A percentile compares a stretch with the other conserved stretches of the same genome.
Evolutionary conservation across 1,140 invertebrate genomes (phyloP).

Genomic region (Archegozetes longisetosus): DNA sequence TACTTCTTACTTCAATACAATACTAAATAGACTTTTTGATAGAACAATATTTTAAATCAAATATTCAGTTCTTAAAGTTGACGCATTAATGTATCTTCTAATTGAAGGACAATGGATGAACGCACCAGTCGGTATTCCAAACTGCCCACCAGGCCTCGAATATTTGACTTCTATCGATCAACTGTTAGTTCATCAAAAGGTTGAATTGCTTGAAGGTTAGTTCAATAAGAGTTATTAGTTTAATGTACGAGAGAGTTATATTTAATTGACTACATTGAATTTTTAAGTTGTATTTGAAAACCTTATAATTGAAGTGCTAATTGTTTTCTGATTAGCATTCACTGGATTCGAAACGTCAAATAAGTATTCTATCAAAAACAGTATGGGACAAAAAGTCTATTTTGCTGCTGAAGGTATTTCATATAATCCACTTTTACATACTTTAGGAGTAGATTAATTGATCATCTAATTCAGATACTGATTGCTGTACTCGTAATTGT

Average conservation of each 20-base stretch:
- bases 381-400: conserved; percentile 56
- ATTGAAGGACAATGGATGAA: background rate
- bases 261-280: too few relatives aligned
- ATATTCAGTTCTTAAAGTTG: too few relatives aligned
- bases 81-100: background rate
- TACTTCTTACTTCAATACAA: too few relatives aligned
- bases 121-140: conserved; percentile 30
- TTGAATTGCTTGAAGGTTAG: conserved; percentile 54
- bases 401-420: conserved; percentile 49
- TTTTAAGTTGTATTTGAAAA: too few relatives aligned
- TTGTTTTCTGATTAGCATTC: too few relatives aligned
- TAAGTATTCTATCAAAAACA: conserved; percentile 60
- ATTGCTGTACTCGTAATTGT: conserved; percentile 55
- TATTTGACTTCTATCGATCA: conserved; percentile 80
- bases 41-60: too few relatives aligned
- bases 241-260: background rate
- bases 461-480: conserved; percentile 25
- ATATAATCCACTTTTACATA: background rate
- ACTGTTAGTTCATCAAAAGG: conserved; percentile 69
- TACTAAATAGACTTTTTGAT: too few relatives aligned
- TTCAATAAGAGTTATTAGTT: background rate
- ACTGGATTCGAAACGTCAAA: conserved; percentile 76
- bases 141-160: conserved; percentile 76
- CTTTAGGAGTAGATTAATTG: background rate
- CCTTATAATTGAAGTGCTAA: too few relatives aligned